Evolutionary conservation across 1,140 invertebrate genomes (phyloP).

Genomic region (Melipona quadrifasciata): DNA sequence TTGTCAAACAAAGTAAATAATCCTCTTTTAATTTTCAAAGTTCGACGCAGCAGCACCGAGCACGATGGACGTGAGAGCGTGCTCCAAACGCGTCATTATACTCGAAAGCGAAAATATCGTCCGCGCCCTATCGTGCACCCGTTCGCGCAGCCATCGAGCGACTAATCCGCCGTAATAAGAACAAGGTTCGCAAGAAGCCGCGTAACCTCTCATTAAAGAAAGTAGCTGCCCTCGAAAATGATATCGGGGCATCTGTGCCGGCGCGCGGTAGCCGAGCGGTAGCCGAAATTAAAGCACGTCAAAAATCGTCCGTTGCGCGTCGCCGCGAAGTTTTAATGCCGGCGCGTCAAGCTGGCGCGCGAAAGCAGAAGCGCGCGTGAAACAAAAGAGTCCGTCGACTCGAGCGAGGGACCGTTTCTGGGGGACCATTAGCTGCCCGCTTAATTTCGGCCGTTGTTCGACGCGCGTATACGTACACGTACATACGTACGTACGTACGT

Average conservation of each 20-base stretch:
- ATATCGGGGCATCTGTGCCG: constrained; percentile 9
- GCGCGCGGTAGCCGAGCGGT: not conserved
- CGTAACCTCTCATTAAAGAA: not conserved
- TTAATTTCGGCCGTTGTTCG: not conserved
- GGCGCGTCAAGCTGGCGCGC: not conserved
- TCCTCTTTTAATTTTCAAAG: too few relatives aligned
- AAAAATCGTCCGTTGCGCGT: not conserved
- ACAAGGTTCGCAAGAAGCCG: not conserved
- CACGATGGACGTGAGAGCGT: too few relatives aligned
- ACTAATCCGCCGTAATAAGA: not conserved
- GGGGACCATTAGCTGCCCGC: constrained; percentile 1
- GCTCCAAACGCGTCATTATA: too few relatives aligned
- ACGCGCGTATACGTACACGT: too few relatives aligned
- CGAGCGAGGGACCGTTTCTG: constrained; percentile 2
- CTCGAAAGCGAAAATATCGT: not conserved
- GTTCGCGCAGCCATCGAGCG: not conserved
- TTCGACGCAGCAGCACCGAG: too few relatives aligned
- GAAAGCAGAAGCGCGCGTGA: constrained; percentile 4
- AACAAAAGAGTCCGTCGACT: not conserved
- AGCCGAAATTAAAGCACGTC: not conserved
- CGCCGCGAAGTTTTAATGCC: not conserved
- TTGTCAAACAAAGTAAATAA: not conserved
- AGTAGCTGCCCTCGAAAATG: not conserved
- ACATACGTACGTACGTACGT: too few relatives aligned
- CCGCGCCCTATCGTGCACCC: not conserved